Conservation (phyloP, 2,888 invertebrate species). For the Idaea aversata region DNA sequence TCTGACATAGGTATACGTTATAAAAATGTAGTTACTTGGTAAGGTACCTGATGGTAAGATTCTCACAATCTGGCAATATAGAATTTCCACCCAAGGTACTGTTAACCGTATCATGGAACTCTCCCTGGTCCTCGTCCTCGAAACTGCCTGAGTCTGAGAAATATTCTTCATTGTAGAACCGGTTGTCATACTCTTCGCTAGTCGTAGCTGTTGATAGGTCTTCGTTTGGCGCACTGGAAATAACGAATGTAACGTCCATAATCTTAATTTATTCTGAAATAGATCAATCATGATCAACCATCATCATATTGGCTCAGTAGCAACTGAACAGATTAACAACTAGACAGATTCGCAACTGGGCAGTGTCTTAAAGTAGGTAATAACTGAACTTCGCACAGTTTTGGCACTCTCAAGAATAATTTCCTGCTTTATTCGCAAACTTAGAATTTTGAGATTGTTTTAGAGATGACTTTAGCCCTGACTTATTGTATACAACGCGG, state of each 20-base stretch:
- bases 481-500: too few species aligned
- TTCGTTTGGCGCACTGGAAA: conserved; percentile 40
- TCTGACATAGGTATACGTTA: not conserved
- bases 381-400: too few species aligned
- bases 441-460: too few species aligned
- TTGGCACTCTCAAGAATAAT: too few species aligned
- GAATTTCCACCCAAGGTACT: conserved; percentile 42
- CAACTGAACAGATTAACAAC: too few species aligned
- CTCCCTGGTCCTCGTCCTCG: conserved; percentile 56
- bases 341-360: too few species aligned
- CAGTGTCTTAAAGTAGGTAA: too few species aligned
- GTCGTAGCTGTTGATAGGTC: conserved; percentile 52
- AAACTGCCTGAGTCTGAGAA: conserved; percentile 54
- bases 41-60: conserved; percentile 58
- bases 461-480: too few species aligned
- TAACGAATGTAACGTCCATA: not conserved
- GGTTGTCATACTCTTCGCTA: conserved; percentile 52
- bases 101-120: conserved; percentile 62
- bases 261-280: too few species aligned
- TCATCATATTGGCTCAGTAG: too few species aligned
- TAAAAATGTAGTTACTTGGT: not conserved
- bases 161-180: conserved; percentile 46
- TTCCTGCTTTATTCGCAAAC: too few species aligned
- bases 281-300: too few species aligned
- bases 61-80: conserved; percentile 56